Evolutionary conservation across 1,140 invertebrate species (phyloP), one percentile per base, ranked within the genome.

Genomic region (Leptinotarsa texana): DNA sequence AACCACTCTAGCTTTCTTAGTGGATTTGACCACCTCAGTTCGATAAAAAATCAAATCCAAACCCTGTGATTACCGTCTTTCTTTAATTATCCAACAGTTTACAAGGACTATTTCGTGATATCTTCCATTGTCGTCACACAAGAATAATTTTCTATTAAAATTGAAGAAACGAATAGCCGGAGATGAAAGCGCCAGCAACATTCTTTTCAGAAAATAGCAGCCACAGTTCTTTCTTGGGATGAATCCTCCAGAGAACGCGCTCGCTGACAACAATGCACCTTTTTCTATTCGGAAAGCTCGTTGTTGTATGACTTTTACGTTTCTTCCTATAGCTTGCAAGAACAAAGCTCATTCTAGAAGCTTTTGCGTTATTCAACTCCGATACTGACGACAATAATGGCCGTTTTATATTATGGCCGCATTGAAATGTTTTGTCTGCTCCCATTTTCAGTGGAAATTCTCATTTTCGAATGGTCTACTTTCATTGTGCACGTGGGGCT

Each of bases 291-390:
- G 79, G 78, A 79, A 82, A 82, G 82, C 82, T 82, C 78, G 81
- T 80, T 78, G 82, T 82, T 82, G 80, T 83, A 83, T 82, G 81
- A 83, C 81, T 83, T 83, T 83, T 83, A 83, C 82, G 78, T 83
- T 82, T 79, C 82, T 81, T 83, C 80, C 80, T 81, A 81, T 80
- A 78, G 74, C 68, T 74, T 72, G 65, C 79, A 82, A 82, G 82
- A 83, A 83, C 82, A 83, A 83, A 80, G 80, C 82, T 81, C 76
- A 83, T 83, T 83, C 82, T 82, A 69, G 78, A 73, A 83, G 80
- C 81, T 82, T 82, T 83, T 79, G 75, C 79, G 78, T 81, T 80
- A 82, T 82, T 82, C 80, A 82, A 80, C 82, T 82, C 80, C 81
- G 81, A 83, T 82, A 82, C 82, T 82, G 79, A 79, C 77, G 79